Evolutionary conservation across 2,797 vertebrate genomes (phyloP).

Genomic region (Vireo griseus): DNA sequence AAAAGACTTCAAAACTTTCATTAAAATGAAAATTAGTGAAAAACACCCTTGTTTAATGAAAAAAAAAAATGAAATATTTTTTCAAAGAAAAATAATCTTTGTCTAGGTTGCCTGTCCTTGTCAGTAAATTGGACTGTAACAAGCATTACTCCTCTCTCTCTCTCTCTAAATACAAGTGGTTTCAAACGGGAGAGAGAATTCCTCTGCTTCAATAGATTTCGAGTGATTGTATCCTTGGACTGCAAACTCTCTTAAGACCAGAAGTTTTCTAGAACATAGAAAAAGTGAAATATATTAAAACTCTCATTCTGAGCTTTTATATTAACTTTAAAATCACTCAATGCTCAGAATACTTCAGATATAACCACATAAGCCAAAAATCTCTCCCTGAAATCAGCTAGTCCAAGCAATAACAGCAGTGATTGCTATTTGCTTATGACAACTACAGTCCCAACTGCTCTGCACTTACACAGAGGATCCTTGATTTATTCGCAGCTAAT

Average conservation of each 20-base stretch:
- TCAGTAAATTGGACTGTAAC: background rate
- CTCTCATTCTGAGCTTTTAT: background rate
- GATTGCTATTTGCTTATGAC: background rate
- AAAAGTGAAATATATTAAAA: background rate
- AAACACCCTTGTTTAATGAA: background rate
- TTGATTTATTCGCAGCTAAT: constrained; percentile 2
- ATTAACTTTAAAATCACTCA: background rate
- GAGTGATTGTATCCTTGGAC: rapidly evolving
- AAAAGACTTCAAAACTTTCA: background rate
- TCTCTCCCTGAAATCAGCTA: background rate
- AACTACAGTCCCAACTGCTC: background rate
- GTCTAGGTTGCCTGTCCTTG: background rate
- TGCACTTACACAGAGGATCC: background rate
- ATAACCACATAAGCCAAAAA: background rate
- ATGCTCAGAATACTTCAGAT: background rate
- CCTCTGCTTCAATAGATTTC: background rate
- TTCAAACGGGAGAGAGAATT: background rate
- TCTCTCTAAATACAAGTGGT: background rate
- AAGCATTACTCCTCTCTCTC: background rate
- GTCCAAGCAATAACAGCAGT: background rate
- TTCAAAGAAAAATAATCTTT: too few relatives aligned
- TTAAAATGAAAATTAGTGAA: background rate
- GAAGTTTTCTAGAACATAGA: background rate
- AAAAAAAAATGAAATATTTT: too few relatives aligned
- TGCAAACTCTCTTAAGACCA: background rate